phyloP scores from a whole-genome alignment of 2,888 invertebrate genomes.

The Chrysolina haemoptera region DNA sequence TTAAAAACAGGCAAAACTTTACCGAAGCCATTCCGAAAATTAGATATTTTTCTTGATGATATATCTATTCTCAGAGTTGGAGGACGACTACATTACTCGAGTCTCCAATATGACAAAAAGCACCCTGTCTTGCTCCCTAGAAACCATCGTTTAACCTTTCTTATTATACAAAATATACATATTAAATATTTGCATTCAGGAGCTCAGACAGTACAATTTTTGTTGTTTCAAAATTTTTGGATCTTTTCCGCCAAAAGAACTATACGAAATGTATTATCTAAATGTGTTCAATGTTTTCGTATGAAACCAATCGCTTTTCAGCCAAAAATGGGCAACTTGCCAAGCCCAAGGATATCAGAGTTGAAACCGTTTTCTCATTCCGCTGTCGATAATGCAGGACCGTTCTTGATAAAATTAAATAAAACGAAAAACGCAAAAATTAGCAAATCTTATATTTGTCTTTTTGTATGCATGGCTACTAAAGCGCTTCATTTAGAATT shows the following conservation, averaged over 20 bases:
- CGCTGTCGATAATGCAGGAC: no score
- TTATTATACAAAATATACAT: slow-evolving; percentile 5
- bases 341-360: no score
- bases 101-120: slow-evolving; percentile 20
- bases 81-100: slow-evolving; percentile 9
- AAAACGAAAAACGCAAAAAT: slow-evolving; percentile 63
- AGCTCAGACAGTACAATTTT: slow-evolving; percentile 13
- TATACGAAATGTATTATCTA: no score
- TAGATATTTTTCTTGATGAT: slow-evolving; percentile 3
- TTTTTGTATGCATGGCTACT: slow-evolving; percentile 26
- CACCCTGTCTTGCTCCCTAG: slow-evolving; percentile 31
- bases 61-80: slow-evolving; percentile 16
- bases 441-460: slow-evolving; percentile 61
- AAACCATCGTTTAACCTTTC: background rate
- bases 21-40: background rate
- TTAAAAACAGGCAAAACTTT: background rate
- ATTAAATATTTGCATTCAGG: slow-evolving; percentile 19
- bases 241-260: slow-evolving; percentile 68
- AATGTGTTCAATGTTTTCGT: no score
- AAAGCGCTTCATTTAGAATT: slow-evolving; percentile 29
- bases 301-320: no score
- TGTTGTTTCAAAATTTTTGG: slow-evolving; percentile 74
- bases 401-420: no score
- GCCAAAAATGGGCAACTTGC: no score
- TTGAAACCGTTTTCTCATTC: no score